phyloP scores from a whole-genome alignment of 2,888 invertebrate genomes.

The Drosophila gaucha region DNA sequence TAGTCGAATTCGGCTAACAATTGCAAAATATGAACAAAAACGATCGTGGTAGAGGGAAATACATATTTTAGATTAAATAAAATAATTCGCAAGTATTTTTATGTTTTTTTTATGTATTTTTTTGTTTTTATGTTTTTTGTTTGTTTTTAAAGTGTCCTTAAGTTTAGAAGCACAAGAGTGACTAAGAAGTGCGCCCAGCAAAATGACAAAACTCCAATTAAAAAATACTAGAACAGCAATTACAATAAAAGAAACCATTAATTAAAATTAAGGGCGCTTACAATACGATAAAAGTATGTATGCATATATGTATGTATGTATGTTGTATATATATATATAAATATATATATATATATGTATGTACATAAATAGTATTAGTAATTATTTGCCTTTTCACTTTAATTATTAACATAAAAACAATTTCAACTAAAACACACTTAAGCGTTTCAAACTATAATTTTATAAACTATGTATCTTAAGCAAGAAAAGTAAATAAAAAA shows the following conservation, averaged over 20 bases:
- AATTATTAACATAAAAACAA: slow-evolving; percentile 59
- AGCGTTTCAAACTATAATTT: slow-evolving; percentile 59
- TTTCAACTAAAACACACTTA: slow-evolving; percentile 63
- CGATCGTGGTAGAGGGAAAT: slow-evolving; percentile 13
- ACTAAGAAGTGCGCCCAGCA: slow-evolving; percentile 64
- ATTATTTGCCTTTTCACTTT: slow-evolving; percentile 73
- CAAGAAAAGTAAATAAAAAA: slow-evolving; percentile 17
- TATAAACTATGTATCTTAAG: slow-evolving; percentile 34
- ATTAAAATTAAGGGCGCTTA: slow-evolving; percentile 36
- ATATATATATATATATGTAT: slow-evolving; percentile 28
- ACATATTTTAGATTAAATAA: slow-evolving; percentile 16
- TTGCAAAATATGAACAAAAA: slow-evolving; percentile 50
- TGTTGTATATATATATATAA: neutral
- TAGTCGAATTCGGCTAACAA: slow-evolving; percentile 48
- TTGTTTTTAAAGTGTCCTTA: slow-evolving; percentile 28
- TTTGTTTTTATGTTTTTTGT: neutral
- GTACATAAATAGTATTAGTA: slow-evolving; percentile 38
- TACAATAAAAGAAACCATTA: slow-evolving; percentile 34
- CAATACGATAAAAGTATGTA: slow-evolving; percentile 27
- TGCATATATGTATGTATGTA: slow-evolving; percentile 1
- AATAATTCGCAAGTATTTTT: slow-evolving; percentile 6
- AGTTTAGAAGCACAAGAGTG: slow-evolving; percentile 66
- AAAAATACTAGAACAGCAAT: slow-evolving; percentile 49
- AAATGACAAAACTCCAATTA: slow-evolving; percentile 28
- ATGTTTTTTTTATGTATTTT: slow-evolving; percentile 7